These are phyloP conservation scores for Oryzias melastigma DNA, from an alignment of 2,113 vertebrate species.

Conservation along the genomic window DNA sequence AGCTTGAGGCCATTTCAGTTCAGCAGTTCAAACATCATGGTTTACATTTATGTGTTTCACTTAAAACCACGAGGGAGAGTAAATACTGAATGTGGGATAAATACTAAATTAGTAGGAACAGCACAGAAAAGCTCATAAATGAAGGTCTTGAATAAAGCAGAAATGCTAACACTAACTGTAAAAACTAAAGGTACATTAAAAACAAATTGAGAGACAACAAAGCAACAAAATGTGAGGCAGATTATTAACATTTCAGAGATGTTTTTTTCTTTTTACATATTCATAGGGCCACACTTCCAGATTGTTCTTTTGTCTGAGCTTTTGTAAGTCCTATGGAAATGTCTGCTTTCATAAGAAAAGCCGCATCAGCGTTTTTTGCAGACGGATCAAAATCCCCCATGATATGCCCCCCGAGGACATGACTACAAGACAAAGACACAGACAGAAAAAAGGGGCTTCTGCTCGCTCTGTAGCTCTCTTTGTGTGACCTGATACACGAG, in stretches of 20 bases:
- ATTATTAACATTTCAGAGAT: conserved; percentile 12
- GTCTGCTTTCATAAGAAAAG: conserved; percentile 46
- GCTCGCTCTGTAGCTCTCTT: conserved; percentile 20
- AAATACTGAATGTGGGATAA: too few relatives aligned
- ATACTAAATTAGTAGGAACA: too few relatives aligned
- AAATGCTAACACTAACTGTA: not conserved
- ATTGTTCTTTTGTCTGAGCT: conserved; percentile 56
- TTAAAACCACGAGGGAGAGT: too few relatives aligned
- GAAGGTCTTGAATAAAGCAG: not conserved
- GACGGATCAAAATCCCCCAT: conserved; percentile 50
- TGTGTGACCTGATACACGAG: conserved; percentile 12
- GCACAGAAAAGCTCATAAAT: too few relatives aligned
- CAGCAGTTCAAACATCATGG: too few relatives aligned
- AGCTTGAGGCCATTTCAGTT: too few relatives aligned
- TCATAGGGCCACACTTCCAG: conserved; percentile 35
- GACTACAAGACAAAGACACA: conserved; percentile 43
- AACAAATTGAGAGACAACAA: not conserved
- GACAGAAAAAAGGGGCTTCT: conserved; percentile 5
- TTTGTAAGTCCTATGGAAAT: conserved; percentile 48
- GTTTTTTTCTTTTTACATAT: conserved; percentile 25
- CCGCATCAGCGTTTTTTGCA: conserved; percentile 59
- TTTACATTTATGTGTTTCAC: too few relatives aligned
- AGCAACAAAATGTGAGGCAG: conserved; percentile 8
- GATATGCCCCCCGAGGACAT: conserved; percentile 31
- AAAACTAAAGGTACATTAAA: not conserved